Evolutionary conservation across 2,888 invertebrate genomes (phyloP).

Genomic region (Nebria brevicollis): DNA sequence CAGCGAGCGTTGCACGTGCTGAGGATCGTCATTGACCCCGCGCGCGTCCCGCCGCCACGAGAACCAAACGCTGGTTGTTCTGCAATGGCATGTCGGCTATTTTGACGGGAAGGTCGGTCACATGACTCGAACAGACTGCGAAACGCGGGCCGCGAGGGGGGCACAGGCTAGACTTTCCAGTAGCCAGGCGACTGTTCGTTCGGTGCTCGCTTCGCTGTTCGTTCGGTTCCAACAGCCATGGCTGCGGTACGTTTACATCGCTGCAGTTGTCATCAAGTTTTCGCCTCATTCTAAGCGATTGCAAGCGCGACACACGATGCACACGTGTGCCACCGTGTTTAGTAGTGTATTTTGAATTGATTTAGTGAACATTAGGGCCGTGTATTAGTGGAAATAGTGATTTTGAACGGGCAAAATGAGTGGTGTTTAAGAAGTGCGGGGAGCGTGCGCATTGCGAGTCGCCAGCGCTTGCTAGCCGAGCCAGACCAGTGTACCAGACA

Average conservation of each 20-base stretch:
- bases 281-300: constrained; percentile 12
- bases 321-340: not conserved
- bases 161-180: constrained; percentile 72
- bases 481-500: constrained; percentile 59
- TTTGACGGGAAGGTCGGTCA: constrained; percentile 88
- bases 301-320: not conserved
- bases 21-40: constrained; percentile 42
- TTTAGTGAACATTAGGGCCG: not conserved
- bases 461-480: constrained; percentile 60
- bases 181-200: constrained; percentile 61
- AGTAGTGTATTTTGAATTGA: not conserved
- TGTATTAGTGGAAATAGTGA: constrained; percentile 12
- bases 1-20: constrained; percentile 10
- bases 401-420: constrained; percentile 60
- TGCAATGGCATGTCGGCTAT: constrained; percentile 67
- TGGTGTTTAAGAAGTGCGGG: constrained; percentile 61
- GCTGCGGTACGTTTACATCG: constrained; percentile 5
- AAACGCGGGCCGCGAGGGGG: constrained; percentile 51
- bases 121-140: constrained; percentile 67
- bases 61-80: constrained; percentile 13
- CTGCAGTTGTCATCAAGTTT: constrained; percentile 29
- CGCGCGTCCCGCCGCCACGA: constrained; percentile 16
- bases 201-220: not conserved
- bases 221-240: constrained; percentile 13
- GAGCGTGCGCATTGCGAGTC: constrained; percentile 60